These are phyloP conservation scores for Chlorodrepanis virens DNA, from an alignment of 2,113 vertebrate genomes.

Conservation along the genomic window DNA sequence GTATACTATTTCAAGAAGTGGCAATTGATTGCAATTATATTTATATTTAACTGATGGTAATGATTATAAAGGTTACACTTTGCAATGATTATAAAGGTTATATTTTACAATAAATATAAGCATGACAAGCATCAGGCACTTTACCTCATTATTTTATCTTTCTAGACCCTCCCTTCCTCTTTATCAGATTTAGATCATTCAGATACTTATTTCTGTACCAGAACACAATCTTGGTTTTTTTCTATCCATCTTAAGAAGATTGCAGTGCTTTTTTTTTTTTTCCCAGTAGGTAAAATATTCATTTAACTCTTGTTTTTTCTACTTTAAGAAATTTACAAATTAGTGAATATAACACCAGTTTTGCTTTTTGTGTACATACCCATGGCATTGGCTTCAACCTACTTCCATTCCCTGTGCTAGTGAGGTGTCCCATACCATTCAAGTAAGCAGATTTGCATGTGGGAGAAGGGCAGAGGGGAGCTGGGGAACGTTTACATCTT, in stretches of 20 bases:
- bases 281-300: not conserved
- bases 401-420: not conserved
- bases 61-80: not conserved
- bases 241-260: not conserved
- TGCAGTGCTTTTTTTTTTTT: not conserved
- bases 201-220: not conserved
- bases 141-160: not conserved
- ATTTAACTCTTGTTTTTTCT: not conserved
- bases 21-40: constrained; percentile 24
- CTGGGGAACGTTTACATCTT: not conserved
- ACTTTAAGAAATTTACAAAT: not conserved
- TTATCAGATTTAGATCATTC: not conserved
- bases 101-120: constrained; percentile 21
- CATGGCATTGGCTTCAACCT: not conserved
- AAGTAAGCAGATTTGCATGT: not conserved
- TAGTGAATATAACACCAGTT: not conserved
- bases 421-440: not conserved
- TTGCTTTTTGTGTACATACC: not conserved
- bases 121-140: not conserved
- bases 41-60: constrained; percentile 33
- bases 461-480: not conserved
- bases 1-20: not conserved
- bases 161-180: not conserved
- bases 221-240: not conserved
- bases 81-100: not conserved